Conservation (phyloP, 1,140 invertebrate species). For the Homalodisca vitripennis region DNA sequence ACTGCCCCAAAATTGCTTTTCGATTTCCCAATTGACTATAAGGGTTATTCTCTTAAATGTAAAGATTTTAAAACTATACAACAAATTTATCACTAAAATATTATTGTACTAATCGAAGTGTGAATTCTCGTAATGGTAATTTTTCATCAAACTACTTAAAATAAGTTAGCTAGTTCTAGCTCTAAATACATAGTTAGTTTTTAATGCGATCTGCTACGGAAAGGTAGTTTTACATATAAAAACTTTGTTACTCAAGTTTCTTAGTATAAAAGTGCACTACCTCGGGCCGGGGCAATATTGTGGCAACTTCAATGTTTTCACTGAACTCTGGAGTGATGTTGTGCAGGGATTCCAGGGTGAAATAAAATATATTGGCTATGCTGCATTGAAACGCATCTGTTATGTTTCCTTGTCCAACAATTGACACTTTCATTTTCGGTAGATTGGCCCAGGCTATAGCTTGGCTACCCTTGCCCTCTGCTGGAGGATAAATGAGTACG, state of each 20-base stretch:
- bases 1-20: too few species aligned
- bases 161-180: too few species aligned
- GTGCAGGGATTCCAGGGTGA: background rate
- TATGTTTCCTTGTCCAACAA: background rate
- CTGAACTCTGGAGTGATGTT: background rate
- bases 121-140: too few species aligned
- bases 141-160: too few species aligned
- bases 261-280: background rate
- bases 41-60: too few species aligned
- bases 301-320: background rate
- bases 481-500: background rate
- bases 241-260: background rate
- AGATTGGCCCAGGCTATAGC: background rate
- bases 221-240: background rate
- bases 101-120: too few species aligned
- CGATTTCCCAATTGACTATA: too few species aligned
- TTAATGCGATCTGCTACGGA: background rate
- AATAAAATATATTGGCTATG: background rate
- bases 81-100: too few species aligned
- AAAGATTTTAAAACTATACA: too few species aligned
- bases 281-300: background rate
- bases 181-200: background rate
- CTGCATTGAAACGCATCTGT: background rate
- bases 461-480: background rate
- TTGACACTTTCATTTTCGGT: background rate